Evolutionary conservation across 1,140 invertebrate species (phyloP).

Genomic region (Drosophila paulistorum): DNA sequence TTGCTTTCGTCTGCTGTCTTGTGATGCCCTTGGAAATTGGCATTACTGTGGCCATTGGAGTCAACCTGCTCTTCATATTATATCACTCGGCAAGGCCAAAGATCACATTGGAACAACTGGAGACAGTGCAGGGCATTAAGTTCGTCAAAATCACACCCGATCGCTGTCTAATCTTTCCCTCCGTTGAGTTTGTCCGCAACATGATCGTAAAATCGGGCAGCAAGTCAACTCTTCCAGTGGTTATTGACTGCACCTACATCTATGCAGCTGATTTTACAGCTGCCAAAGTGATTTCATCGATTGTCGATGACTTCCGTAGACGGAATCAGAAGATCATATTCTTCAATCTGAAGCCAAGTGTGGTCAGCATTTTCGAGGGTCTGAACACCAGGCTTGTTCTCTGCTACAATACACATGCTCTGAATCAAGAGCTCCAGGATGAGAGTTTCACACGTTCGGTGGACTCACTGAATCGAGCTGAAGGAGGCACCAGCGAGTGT

Average conservation of each 20-base stretch:
- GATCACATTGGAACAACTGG: conserved; percentile 89
- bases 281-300: conserved; percentile 88
- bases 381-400: conserved; percentile 88
- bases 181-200: conserved; percentile 92
- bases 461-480: conserved; percentile 54
- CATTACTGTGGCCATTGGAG: conserved; percentile 93
- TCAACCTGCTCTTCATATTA: conserved; percentile 93
- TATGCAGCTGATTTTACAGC: conserved; percentile 92
- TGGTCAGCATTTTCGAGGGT: conserved; percentile 91
- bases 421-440: conserved; percentile 86
- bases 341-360: conserved; percentile 91
- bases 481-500: conserved; percentile 47
- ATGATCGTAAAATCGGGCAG: conserved; percentile 91
- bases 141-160: conserved; percentile 93
- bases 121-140: conserved; percentile 87
- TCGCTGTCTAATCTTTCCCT: conserved; percentile 93
- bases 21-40: conserved; percentile 94
- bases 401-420: conserved; percentile 88
- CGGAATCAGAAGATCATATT: conserved; percentile 90
- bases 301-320: conserved; percentile 89
- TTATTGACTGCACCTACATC: conserved; percentile 93
- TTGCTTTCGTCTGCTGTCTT: conserved; percentile 93
- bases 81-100: conserved; percentile 95
- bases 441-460: conserved; percentile 46
- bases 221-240: conserved; percentile 87